Evolutionary conservation across 1,140 invertebrate genomes (phyloP).

Genomic region (Forficula auricularia): DNA sequence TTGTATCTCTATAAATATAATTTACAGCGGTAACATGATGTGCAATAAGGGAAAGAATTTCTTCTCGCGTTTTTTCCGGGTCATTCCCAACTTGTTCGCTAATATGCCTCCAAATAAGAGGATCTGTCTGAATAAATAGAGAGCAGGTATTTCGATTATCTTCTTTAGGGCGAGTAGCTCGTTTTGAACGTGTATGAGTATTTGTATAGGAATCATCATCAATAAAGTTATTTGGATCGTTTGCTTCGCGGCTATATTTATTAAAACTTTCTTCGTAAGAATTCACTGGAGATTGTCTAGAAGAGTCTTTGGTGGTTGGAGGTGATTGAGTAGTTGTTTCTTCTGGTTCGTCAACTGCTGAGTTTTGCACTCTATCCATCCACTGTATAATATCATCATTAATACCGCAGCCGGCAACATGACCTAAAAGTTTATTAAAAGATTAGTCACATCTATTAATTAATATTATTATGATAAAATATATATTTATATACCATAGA

Average conservation of each 20-base stretch:
- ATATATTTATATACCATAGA: not conserved
- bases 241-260: constrained; percentile 27
- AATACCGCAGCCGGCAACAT: constrained; percentile 68
- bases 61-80: constrained; percentile 75
- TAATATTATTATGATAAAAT: not conserved
- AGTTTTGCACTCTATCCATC: constrained; percentile 85
- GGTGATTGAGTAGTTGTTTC: constrained; percentile 25
- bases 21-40: constrained; percentile 97
- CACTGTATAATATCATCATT: constrained; percentile 69
- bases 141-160: constrained; percentile 75
- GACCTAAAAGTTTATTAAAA: constrained; percentile 32
- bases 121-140: constrained; percentile 94
- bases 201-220: not conserved
- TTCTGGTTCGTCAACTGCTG: constrained; percentile 40
- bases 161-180: constrained; percentile 39
- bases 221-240: constrained; percentile 12
- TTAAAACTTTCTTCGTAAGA: constrained; percentile 8
- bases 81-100: constrained; percentile 35
- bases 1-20: constrained; percentile 89
- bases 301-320: constrained; percentile 2
- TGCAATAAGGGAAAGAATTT: constrained; percentile 91
- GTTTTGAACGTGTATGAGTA: constrained; percentile 23
- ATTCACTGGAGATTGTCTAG: constrained; percentile 4
- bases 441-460: constrained; percentile 4
- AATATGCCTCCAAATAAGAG: constrained; percentile 89